These are phyloP conservation scores for Stenotaenia linearis DNA, from an alignment of 2,888 invertebrate genomes.

Conservation along the genomic window DNA sequence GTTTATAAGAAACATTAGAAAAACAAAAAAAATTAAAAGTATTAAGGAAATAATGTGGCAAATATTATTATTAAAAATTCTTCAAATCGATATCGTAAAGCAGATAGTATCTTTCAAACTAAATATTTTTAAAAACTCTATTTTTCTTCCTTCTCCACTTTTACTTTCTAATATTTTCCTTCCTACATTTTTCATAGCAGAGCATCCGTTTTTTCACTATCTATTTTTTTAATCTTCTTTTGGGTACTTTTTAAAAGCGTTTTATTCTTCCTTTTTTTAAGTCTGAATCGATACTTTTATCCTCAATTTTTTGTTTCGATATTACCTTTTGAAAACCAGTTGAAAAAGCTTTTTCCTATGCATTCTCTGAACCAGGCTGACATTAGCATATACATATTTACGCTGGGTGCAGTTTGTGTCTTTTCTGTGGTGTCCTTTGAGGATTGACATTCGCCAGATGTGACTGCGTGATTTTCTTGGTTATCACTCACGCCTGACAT, in stretches of 20 bases:
- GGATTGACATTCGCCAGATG: conserved; percentile 15
- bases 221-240: not conserved
- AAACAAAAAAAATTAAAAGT: not conserved
- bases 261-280: not conserved
- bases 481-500: conserved; percentile 26
- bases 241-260: not conserved
- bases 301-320: not conserved
- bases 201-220: not conserved
- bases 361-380: not conserved
- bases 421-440: not conserved
- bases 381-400: conserved; percentile 24
- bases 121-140: too few relatives aligned
- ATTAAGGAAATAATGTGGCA: not conserved
- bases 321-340: not conserved
- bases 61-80: not conserved
- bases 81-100: not conserved
- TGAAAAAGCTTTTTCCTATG: not conserved
- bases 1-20: not conserved
- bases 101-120: too few relatives aligned
- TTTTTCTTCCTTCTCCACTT: not conserved
- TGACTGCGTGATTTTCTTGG: conserved; percentile 26
- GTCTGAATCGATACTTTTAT: not conserved
- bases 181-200: not conserved
- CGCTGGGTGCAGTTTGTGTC: not conserved
- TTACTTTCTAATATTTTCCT: not conserved